Percentiles rank a stretch among this genome's conserved stretches.
phyloP scores from a whole-genome alignment of 2,113 vertebrate species.

The Anguilla rostrata region DNA sequence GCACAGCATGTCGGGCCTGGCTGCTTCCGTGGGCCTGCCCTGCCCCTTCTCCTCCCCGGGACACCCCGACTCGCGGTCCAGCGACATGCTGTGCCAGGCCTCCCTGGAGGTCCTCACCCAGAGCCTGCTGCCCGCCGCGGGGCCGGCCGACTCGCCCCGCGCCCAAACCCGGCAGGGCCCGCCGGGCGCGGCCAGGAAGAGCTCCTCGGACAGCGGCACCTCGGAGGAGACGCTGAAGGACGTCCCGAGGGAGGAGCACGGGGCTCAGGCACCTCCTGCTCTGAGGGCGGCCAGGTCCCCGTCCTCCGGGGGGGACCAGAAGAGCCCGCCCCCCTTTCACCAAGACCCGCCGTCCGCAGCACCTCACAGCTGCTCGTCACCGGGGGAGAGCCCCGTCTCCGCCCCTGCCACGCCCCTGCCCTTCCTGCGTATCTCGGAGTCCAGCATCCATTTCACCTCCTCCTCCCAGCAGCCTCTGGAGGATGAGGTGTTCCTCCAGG shows the following conservation, averaged over 20 bases:
- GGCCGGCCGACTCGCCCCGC: neutral
- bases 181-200: constrained; percentile 19
- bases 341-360: constrained; percentile 22
- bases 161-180: neutral
- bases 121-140: constrained; percentile 47
- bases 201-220: constrained; percentile 38
- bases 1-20: constrained; percentile 58
- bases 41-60: constrained; percentile 56
- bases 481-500: constrained; percentile 80
- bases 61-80: constrained; percentile 42
- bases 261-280: constrained; percentile 46
- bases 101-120: constrained; percentile 51
- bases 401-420: constrained; percentile 38
- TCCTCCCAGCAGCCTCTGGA: constrained; percentile 48
- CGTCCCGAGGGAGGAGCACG: constrained; percentile 39
- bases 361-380: neutral
- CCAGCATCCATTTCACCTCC: constrained; percentile 51
- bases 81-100: constrained; percentile 48
- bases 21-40: constrained; percentile 70
- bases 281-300: constrained; percentile 47
- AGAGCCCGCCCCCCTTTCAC: neutral
- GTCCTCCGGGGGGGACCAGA: constrained; percentile 18
- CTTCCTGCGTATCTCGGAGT: constrained; percentile 81
- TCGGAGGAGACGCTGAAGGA: constrained; percentile 55
- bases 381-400: constrained; percentile 39